Evolutionary conservation across 2,888 invertebrate species (phyloP).

Genomic region (Pseudeuparius sepicola): DNA sequence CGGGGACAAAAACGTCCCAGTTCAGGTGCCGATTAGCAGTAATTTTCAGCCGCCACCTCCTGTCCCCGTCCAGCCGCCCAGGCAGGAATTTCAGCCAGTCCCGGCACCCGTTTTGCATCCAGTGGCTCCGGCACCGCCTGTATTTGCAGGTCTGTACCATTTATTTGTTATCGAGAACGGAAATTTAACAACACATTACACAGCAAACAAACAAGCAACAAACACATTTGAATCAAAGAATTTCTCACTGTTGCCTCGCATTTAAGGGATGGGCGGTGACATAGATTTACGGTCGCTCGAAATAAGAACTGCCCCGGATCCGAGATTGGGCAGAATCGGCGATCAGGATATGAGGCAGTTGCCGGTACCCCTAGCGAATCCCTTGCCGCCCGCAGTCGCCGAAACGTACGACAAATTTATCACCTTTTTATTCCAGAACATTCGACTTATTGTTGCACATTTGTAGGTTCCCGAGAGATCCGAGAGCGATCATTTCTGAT

Average conservation of each 20-base stretch:
- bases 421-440: background rate
- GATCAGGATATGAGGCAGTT: constrained; percentile 74
- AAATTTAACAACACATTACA: no score
- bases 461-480: constrained; percentile 30
- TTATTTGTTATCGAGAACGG: no score
- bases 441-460: background rate
- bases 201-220: no score
- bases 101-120: constrained; percentile 29
- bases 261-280: constrained; percentile 45
- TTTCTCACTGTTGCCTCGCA: no score
- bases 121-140: constrained; percentile 24
- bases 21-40: constrained; percentile 36
- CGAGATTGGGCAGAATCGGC: constrained; percentile 42
- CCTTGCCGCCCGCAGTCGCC: constrained; percentile 30
- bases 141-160: constrained; percentile 31
- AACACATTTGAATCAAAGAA: no score
- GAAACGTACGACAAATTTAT: constrained; percentile 34
- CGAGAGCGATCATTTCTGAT: constrained; percentile 27
- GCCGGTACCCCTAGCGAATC: constrained; percentile 30
- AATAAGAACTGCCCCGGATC: constrained; percentile 38
- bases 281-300: constrained; percentile 50
- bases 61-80: constrained; percentile 25
- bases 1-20: constrained; percentile 42
- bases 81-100: constrained; percentile 34
- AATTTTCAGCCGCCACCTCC: constrained; percentile 28